These are phyloP conservation scores for Trachelipus rathkii DNA, from an alignment of 1,140 invertebrate genomes.

Conservation along the genomic window DNA sequence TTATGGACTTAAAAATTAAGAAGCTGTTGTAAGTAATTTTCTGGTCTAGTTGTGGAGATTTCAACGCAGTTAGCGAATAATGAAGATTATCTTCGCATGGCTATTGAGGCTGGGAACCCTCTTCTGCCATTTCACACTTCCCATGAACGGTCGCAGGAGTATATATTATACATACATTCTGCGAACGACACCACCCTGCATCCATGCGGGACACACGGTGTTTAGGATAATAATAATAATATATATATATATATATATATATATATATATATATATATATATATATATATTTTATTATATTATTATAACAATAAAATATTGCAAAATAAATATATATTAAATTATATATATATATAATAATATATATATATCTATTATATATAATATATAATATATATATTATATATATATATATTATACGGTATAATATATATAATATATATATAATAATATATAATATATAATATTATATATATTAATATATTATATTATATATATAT, in stretches of 20 bases:
- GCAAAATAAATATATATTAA: background rate
- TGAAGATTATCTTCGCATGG: no score
- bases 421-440: background rate
- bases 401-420: constrained; percentile 7
- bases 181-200: background rate
- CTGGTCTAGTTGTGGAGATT: no score
- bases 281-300: background rate
- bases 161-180: background rate
- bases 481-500: constrained; percentile 1
- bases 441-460: background rate
- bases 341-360: background rate
- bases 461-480: background rate
- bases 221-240: no score
- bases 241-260: constrained; percentile 5
- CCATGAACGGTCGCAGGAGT: no score
- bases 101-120: no score
- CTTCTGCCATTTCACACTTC: no score
- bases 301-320: background rate
- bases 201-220: no score
- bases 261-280: constrained; percentile 5
- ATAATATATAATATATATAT: background rate
- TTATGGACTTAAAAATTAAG: no score
- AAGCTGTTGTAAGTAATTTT: no score
- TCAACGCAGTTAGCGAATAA: no score
- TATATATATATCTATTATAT: constrained; percentile 5